Evolutionary conservation across 2,113 vertebrate species (phyloP).

Genomic region (Thalassarche chlororhynchos): DNA sequence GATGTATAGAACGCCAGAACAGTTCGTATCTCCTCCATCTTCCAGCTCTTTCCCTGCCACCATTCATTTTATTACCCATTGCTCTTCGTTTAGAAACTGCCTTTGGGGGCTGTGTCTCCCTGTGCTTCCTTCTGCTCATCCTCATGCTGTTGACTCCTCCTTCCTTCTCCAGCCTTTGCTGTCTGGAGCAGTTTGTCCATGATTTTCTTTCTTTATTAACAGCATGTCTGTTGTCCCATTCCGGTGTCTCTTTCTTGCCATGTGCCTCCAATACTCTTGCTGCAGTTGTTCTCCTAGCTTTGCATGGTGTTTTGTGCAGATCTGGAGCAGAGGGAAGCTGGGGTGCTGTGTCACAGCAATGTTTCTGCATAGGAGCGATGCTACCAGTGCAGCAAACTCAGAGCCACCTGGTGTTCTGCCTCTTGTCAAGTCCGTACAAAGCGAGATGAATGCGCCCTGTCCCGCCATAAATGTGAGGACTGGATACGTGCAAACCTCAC

Average conservation of each 20-base stretch:
- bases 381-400: background rate
- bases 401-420: background rate
- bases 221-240: rapidly evolving
- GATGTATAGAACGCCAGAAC: background rate
- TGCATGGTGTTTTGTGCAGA: rapidly evolving
- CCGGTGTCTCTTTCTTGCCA: background rate
- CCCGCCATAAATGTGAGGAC: background rate
- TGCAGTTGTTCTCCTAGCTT: background rate
- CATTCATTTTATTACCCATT: background rate
- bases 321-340: background rate
- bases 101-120: background rate
- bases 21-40: background rate
- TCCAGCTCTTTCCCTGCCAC: background rate
- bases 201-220: background rate
- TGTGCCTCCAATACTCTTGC: background rate
- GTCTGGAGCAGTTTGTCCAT: background rate
- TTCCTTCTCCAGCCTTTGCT: background rate
- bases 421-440: background rate
- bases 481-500: background rate
- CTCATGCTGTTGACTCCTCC: background rate
- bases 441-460: background rate
- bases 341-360: rapidly evolving
- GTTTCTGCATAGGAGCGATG: background rate
- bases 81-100: background rate
- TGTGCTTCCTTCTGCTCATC: background rate